Percentiles rank a stretch among this genome's conserved stretches.
phyloP scores from a whole-genome alignment of 2,888 invertebrate genomes.

The Lissocephala sabroskyi region DNA sequence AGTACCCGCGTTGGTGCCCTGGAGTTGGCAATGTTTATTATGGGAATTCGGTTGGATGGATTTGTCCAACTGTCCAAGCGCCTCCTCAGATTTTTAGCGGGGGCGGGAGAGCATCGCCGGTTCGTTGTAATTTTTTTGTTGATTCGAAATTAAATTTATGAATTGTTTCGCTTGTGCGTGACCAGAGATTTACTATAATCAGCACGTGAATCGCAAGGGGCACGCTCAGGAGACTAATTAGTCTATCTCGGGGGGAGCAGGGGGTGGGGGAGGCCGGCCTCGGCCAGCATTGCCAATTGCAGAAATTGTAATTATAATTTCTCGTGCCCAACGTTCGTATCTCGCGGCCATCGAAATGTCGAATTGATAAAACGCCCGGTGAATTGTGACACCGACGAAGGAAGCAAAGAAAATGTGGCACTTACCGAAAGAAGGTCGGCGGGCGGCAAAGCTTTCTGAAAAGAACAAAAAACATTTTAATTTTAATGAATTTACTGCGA shows the following conservation, averaged over 20 bases:
- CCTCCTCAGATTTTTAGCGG: slow-evolving; percentile 4
- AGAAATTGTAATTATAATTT: slow-evolving; percentile 56
- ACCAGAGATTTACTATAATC: slow-evolving; percentile 64
- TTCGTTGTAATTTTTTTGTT: slow-evolving; percentile 4
- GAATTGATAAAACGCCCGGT: too few relatives aligned
- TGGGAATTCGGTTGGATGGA: slow-evolving; percentile 42
- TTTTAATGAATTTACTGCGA: too few relatives aligned
- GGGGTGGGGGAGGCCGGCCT: too few relatives aligned
- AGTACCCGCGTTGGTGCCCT: too few relatives aligned
- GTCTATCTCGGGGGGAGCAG: slow-evolving; percentile 25
- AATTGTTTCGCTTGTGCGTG: slow-evolving; percentile 61
- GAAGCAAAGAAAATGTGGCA: too few relatives aligned
- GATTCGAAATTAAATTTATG: slow-evolving; percentile 60
- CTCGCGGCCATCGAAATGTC: too few relatives aligned
- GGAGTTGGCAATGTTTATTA: slow-evolving; percentile 60
- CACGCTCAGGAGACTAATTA: slow-evolving; percentile 63
- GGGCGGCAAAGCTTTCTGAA: too few relatives aligned
- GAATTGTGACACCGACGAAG: too few relatives aligned
- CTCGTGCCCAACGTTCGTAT: slow-evolving; percentile 26
- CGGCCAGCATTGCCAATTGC: slow-evolving; percentile 5
- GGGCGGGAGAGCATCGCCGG: background rate
- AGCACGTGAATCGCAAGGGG: slow-evolving; percentile 57
- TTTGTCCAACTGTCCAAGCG: background rate
- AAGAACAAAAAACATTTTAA: too few relatives aligned
- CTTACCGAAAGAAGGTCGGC: too few relatives aligned